These are phyloP conservation scores for Lophura nycthemera DNA, from an alignment of 2,113 vertebrate species.

Conservation along the genomic window DNA sequence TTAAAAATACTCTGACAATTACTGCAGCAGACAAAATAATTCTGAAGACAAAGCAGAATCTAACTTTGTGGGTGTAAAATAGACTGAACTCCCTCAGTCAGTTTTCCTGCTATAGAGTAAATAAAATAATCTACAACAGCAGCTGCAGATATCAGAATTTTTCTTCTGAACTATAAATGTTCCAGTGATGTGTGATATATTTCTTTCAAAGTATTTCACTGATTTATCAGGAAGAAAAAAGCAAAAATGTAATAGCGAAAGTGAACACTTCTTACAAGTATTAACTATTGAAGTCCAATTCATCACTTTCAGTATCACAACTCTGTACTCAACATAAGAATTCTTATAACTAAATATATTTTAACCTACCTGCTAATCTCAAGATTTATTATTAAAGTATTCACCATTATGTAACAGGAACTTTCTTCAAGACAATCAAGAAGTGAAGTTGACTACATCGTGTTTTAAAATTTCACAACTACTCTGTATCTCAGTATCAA, in stretches of 20 bases:
- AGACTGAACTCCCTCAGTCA: neutral
- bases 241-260: neutral
- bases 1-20: conserved; percentile 22
- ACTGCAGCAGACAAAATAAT: conserved; percentile 29
- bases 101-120: neutral
- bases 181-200: too few species aligned
- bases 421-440: neutral
- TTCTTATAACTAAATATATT: neutral
- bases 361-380: neutral
- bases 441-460: neutral
- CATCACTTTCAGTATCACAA: neutral
- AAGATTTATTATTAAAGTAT: neutral
- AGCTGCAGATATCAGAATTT: neutral
- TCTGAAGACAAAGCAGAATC: neutral
- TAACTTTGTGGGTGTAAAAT: neutral
- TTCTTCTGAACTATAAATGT: neutral
- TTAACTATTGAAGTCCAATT: neutral
- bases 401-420: neutral
- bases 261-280: neutral
- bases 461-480: neutral
- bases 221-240: neutral
- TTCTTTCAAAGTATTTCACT: neutral
- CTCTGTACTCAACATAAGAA: neutral
- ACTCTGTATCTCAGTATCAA: neutral
- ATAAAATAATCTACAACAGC: neutral